phyloP scores from a whole-genome alignment of 2,113 vertebrate genomes.

The Ammodytes dubius region DNA sequence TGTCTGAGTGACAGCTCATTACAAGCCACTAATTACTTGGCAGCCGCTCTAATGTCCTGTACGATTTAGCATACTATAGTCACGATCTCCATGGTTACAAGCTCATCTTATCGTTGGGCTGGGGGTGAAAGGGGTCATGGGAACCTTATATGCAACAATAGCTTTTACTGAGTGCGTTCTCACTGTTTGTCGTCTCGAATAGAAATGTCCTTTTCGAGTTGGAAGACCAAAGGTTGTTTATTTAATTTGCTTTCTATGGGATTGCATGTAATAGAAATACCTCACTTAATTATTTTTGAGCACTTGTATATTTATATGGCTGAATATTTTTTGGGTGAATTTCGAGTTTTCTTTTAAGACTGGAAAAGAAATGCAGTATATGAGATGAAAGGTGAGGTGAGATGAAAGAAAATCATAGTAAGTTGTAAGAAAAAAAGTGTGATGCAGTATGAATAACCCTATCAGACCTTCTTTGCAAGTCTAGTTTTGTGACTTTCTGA shows the following conservation, averaged over 20 bases:
- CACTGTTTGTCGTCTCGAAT: slow-evolving; percentile 4
- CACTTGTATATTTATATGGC: slow-evolving; percentile 70
- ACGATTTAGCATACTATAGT: slow-evolving; percentile 49
- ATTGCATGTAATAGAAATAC: slow-evolving; percentile 57
- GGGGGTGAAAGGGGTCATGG: neutral
- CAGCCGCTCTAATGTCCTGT: slow-evolving; percentile 39
- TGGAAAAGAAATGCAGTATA: slow-evolving; percentile 1
- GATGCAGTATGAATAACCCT: neutral
- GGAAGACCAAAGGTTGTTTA: slow-evolving; percentile 65
- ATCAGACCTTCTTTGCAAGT: neutral
- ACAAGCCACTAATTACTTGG: slow-evolving; percentile 70
- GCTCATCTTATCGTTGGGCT: slow-evolving; percentile 22
- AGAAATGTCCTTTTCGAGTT: slow-evolving; percentile 15
- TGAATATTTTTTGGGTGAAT: neutral
- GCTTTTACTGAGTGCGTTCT: slow-evolving; percentile 5
- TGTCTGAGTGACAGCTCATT: slow-evolving; percentile 72
- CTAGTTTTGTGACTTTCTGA: neutral
- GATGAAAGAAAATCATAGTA: slow-evolving; percentile 12
- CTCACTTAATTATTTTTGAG: slow-evolving; percentile 59
- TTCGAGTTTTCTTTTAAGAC: neutral
- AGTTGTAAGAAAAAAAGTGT: slow-evolving; percentile 16
- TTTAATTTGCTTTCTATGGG: slow-evolving; percentile 37
- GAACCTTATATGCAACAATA: slow-evolving; percentile 20
- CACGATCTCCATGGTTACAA: slow-evolving; percentile 50
- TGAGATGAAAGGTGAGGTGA: neutral